Evolutionary conservation across 2,888 invertebrate species (phyloP), one percentile per base, ranked within the genome.

Genomic region (Rutpela maculata): DNA sequence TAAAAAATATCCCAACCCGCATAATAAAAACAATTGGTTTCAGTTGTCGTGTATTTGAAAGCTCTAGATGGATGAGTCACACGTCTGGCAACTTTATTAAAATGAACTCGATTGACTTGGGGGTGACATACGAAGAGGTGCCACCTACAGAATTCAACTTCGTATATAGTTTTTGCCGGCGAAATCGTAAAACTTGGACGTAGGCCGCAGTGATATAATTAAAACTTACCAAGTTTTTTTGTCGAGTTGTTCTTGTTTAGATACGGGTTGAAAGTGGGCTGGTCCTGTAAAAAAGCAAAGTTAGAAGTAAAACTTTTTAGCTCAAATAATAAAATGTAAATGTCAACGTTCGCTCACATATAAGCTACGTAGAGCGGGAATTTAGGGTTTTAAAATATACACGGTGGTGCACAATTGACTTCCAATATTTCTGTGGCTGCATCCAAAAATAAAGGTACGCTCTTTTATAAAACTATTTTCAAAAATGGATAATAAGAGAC

Each of bases 1-100:
- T 22, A 5, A 59, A 19, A 59, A 19, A 59, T 59, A 22, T 59
- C 11, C 11, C 59, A 22, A 22, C 62, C 62, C 62, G 62, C 62
- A 62, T 62, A 31, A 43, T n/a, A 50, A 15, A 18, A 15, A 26
- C 22, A 19, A 59, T 26, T 59, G 11, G 19, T 11, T 19, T 12
- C 59, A 59, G 26, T 15, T 19, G 15, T 11, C 57, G 3, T 60
- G 7, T 35, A 43, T 43, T 2, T 43, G 11, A 22, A 60, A 35
- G 62, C n/a, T 31, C 62, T 62, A 62, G 18, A 60, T 19, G 26
- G 60, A 35, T 62, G 62, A 62, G 26, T 62, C 62, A 62, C 10
- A 31, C 10, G 62, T 31, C 62, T 62, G 62, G 62, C 62, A 3
- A n/a, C 26, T 31, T 62, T n/a, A 62, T 62, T 62, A n/a, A 62